phyloP scores from a whole-genome alignment of 2,797 vertebrate species.

The Gambusia yucatana region DNA sequence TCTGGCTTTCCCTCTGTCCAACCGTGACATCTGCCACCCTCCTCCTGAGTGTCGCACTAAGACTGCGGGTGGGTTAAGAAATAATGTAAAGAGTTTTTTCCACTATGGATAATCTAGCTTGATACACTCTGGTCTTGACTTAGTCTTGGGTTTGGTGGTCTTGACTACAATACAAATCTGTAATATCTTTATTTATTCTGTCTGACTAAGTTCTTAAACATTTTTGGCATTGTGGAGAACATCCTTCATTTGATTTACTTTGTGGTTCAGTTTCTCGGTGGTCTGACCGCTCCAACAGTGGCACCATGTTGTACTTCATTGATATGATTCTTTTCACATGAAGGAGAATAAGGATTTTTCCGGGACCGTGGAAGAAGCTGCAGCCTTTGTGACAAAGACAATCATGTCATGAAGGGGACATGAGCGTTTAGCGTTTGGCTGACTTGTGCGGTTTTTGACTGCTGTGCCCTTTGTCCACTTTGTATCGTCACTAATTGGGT shows the following conservation, averaged over 20 bases:
- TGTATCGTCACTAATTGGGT: constrained; percentile 46
- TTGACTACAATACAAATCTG: background rate
- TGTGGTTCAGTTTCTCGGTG: background rate
- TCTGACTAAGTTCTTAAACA: background rate
- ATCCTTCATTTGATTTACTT: background rate
- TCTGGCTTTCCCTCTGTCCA: too few relatives aligned
- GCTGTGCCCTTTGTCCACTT: constrained; percentile 35
- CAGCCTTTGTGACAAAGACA: background rate
- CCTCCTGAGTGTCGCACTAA: too few relatives aligned
- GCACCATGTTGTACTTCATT: constrained; percentile 4
- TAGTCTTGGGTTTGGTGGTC: too few relatives aligned
- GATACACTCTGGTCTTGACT: too few relatives aligned
- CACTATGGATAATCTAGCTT: background rate
- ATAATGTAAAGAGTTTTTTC: background rate
- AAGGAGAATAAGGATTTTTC: background rate
- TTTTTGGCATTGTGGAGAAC: background rate
- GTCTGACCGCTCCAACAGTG: background rate
- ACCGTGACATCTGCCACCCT: too few relatives aligned
- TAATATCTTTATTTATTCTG: background rate
- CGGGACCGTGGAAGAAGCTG: background rate
- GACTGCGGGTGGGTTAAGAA: background rate
- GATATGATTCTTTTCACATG: constrained; percentile 15
- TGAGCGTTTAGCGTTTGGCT: background rate
- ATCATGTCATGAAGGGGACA: background rate
- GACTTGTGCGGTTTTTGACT: constrained; percentile 21